Evolutionary conservation across 2,797 vertebrate genomes (phyloP), one percentile per base, ranked within the genome.

Genomic region (Danio choprae): DNA sequence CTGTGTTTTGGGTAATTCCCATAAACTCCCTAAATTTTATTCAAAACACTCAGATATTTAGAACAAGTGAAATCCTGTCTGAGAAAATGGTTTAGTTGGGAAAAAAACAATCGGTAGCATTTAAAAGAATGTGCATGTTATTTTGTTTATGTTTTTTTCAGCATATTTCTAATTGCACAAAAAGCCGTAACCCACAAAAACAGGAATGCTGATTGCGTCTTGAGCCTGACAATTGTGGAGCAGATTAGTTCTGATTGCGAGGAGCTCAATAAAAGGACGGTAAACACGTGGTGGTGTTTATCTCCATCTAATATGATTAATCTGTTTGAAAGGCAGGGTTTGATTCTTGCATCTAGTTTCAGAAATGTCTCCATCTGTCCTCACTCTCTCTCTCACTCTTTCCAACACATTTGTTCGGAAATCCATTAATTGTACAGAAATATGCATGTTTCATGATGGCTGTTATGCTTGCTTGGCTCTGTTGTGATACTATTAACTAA

Each of bases 301-400:
- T 80, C 77, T 79, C 79, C 68, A 72, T 59, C 67, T 85, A 82
- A 84, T 86, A 69, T 60, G 56, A 83, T 85, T 84, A 81, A 88
- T 88, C 55, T 77, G 83, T 44, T 70, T 74, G 80, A 59, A 74
- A 65, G 74, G 58, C 74, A 58, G 77, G 8, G 56, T 65, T 74
- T 78, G 73, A 74, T 74, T 78, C 60, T 36, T 76, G 53, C 74
- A 79, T 69, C n/a, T 65, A 75, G 10, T 51, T 62, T 18, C 43
- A 50, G 22, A 18, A 48, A 50, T 65, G 5, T 77, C 51, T 67
- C 50, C 16, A 15, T 67, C 20, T 56, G 40, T 48, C 55, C 22
- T 20, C 48, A 9, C 59, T 63, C 43, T 75, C 44, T 13, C 55
- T 58, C 38, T 74, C 8, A 72, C 13, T 44, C 40, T 8, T 13